Conservation (phyloP, 2,113 vertebrate genomes). For the Heterotis niloticus region DNA sequence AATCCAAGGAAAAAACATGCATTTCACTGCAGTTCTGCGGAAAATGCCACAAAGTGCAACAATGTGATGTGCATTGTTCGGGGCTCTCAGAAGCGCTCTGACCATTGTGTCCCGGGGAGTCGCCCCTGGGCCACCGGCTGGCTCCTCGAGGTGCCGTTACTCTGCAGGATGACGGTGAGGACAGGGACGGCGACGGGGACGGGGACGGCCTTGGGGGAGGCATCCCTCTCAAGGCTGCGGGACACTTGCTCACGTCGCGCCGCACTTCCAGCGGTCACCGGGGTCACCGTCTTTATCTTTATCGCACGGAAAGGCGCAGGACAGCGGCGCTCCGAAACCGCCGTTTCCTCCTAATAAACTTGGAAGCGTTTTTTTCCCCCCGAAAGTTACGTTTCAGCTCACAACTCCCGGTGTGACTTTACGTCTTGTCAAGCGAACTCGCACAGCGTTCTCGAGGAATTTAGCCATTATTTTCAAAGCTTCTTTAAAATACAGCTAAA, state of each 20-base stretch:
- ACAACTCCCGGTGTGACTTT: constrained; percentile 35
- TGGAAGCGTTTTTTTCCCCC: constrained; percentile 48
- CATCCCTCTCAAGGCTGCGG: not conserved
- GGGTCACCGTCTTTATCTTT: not conserved
- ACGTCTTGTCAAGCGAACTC: constrained; percentile 26
- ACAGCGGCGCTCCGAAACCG: constrained; percentile 31
- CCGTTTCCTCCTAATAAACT: constrained; percentile 45
- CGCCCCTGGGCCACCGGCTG: constrained; percentile 43
- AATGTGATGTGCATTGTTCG: constrained; percentile 40
- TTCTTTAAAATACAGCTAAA: constrained; percentile 6
- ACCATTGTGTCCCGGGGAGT: constrained; percentile 47
- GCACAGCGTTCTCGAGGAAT: not conserved
- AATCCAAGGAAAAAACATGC: constrained; percentile 56
- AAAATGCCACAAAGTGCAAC: constrained; percentile 50
- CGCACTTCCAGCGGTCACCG: constrained; percentile 6
- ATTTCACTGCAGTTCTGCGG: constrained; percentile 51
- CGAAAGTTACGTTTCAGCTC: constrained; percentile 36
- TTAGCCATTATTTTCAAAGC: not conserved
- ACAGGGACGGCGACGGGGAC: constrained; percentile 35
- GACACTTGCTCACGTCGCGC: constrained; percentile 20
- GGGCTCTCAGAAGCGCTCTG: constrained; percentile 37
- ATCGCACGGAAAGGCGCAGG: constrained; percentile 59
- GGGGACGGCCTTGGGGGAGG: constrained; percentile 31
- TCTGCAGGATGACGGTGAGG: constrained; percentile 35
- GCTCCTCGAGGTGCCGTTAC: constrained; percentile 52